A percentile compares a stretch with the other conserved stretches of the same genome.
These are phyloP conservation scores for Margaritifera margaritifera DNA, from an alignment of 2,888 invertebrate genomes.

Conservation along the genomic window DNA sequence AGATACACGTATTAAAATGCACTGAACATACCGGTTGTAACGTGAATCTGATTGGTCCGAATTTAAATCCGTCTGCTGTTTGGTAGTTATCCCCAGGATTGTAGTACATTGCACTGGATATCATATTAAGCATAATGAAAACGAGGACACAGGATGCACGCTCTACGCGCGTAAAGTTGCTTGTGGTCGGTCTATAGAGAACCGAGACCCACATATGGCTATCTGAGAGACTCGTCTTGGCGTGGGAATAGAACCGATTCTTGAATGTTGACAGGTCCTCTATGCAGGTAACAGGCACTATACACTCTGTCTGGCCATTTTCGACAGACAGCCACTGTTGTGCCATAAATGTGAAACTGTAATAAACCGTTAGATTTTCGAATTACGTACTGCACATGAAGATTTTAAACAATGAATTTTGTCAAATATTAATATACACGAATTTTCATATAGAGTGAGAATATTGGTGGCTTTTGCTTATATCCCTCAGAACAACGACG, in stretches of 20 bases:
- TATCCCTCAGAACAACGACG: too few relatives aligned
- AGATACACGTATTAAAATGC: neutral
- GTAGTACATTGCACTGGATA: conserved; percentile 49
- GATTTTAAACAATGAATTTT: too few relatives aligned
- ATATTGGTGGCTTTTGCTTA: too few relatives aligned
- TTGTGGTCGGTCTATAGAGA: conserved; percentile 43
- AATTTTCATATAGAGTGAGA: too few relatives aligned
- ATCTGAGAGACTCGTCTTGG: conserved; percentile 44
- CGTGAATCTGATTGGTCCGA: conserved; percentile 46
- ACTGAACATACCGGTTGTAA: conserved; percentile 23
- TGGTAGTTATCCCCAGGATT: conserved; percentile 29
- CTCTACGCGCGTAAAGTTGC: conserved; percentile 44
- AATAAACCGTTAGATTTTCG: conserved; percentile 1
- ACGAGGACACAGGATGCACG: conserved; percentile 41
- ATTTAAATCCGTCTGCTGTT: conserved; percentile 31
- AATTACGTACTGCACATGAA: too few relatives aligned
- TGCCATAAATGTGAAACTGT: conserved; percentile 41
- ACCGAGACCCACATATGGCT: conserved; percentile 52
- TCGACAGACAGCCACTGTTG: conserved; percentile 48
- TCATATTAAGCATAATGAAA: conserved; percentile 49
- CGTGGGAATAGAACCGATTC: conserved; percentile 44
- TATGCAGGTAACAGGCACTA: conserved; percentile 41
- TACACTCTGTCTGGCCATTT: conserved; percentile 39
- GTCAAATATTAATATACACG: too few relatives aligned
- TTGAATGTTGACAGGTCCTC: conserved; percentile 44